Conservation (phyloP, 2,797 vertebrate species). For the Acropternis orthonyx region DNA sequence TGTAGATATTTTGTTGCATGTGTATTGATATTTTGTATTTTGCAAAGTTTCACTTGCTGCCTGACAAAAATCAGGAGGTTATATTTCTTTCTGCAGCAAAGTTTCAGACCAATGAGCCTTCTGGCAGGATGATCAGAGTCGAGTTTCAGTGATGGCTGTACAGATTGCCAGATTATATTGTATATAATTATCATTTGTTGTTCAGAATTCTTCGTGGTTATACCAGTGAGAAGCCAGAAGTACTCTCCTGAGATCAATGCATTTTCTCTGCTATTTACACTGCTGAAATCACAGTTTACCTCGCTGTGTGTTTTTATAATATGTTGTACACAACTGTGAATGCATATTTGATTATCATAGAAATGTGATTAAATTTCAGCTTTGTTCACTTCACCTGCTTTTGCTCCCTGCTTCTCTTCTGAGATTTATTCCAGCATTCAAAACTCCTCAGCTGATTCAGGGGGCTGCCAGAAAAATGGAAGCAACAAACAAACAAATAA, state of each 20-base stretch:
- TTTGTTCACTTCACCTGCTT: constrained; percentile 60
- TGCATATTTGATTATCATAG: constrained; percentile 56
- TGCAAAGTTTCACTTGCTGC: constrained; percentile 13
- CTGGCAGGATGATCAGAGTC: constrained; percentile 37
- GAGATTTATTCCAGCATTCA: constrained; percentile 22
- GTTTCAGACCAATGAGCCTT: constrained; percentile 18
- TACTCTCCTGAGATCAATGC: constrained; percentile 42
- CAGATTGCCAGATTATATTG: constrained; percentile 28
- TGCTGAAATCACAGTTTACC: constrained; percentile 51
- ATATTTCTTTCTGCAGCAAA: neutral
- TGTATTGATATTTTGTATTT: neutral
- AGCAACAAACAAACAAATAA: constrained; percentile 39
- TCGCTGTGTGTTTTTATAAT: constrained; percentile 47
- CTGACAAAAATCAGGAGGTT: neutral
- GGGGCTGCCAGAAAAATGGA: constrained; percentile 40
- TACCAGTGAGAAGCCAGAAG: constrained; percentile 40
- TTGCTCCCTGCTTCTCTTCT: constrained; percentile 17
- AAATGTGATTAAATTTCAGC: constrained; percentile 64
- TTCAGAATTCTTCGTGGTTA: constrained; percentile 29
- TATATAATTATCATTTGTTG: constrained; percentile 47
- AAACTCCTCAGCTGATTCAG: constrained; percentile 37
- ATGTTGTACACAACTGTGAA: constrained; percentile 47
- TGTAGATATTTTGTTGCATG: neutral
- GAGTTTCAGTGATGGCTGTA: neutral
- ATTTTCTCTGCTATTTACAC: constrained; percentile 55